Conservation (phyloP, 1,140 invertebrate genomes). For the Philotrypesis tridentata region DNA sequence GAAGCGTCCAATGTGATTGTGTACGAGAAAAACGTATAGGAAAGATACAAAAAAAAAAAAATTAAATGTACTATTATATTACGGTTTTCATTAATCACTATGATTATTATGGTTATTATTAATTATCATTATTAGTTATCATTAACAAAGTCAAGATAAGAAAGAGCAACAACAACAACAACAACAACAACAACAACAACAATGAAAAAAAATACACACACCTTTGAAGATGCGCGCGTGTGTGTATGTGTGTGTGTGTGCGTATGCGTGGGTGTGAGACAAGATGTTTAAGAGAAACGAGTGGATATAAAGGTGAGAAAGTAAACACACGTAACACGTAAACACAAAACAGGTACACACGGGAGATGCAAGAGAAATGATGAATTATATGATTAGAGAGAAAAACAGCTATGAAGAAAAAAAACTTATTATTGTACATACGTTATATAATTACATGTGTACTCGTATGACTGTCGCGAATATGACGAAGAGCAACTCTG, state of each 20-base stretch:
- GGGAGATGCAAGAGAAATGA: constrained; percentile 14
- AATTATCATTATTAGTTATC: constrained; percentile 62
- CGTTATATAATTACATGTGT: constrained; percentile 52
- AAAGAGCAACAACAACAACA: neutral
- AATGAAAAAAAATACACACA: constrained; percentile 46
- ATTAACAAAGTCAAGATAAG: constrained; percentile 55
- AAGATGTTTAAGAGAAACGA: constrained; percentile 8
- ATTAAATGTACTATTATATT: constrained; percentile 52
- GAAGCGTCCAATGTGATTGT: constrained; percentile 10
- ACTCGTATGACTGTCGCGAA: constrained; percentile 53
- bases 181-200: constrained; percentile 24
- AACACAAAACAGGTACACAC: constrained; percentile 7
- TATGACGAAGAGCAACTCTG: constrained; percentile 49
- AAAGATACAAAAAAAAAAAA: constrained; percentile 42
- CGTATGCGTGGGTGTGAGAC: neutral
- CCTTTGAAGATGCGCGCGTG: neutral
- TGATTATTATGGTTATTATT: constrained; percentile 63
- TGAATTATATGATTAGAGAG: constrained; percentile 37
- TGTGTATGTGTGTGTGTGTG: no score
- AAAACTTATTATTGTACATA: constrained; percentile 64
- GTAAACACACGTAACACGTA: constrained; percentile 4
- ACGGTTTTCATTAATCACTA: constrained; percentile 62
- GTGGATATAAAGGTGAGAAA: constrained; percentile 10
- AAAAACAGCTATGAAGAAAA: constrained; percentile 43
- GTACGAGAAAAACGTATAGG: neutral